phyloP scores from a whole-genome alignment of 2,888 invertebrate species.

The Rhodophaea formosa region DNA sequence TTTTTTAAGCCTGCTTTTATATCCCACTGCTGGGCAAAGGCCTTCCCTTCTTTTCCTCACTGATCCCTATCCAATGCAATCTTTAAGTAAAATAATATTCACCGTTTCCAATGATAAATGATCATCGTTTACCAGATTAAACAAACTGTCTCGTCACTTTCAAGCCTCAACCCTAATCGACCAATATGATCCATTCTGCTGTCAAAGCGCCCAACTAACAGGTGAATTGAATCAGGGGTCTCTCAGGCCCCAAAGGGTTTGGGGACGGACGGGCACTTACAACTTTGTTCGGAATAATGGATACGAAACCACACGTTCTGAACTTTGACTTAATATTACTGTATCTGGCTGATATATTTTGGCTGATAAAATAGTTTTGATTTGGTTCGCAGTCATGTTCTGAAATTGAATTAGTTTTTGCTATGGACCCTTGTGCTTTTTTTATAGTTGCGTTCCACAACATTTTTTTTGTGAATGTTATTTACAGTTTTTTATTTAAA shows the following conservation, averaged over 20 bases:
- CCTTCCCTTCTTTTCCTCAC: too few relatives aligned
- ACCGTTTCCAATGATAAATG: not conserved
- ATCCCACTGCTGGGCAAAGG: too few relatives aligned
- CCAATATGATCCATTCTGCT: slow-evolving; percentile 40
- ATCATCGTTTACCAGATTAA: slow-evolving; percentile 17
- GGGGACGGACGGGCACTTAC: slow-evolving; percentile 51
- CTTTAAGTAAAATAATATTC: too few relatives aligned
- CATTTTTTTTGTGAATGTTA: too few relatives aligned
- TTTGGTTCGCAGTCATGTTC: not conserved
- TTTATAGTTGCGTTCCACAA: too few relatives aligned
- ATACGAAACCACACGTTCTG: slow-evolving; percentile 55
- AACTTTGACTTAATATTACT: slow-evolving; percentile 45
- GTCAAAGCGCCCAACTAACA: slow-evolving; percentile 51
- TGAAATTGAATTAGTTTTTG: too few relatives aligned
- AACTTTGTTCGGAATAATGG: slow-evolving; percentile 72
- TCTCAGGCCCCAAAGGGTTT: slow-evolving; percentile 48
- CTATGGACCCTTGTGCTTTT: too few relatives aligned
- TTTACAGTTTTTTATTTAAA: too few relatives aligned
- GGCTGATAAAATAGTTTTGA: not conserved
- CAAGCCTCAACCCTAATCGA: slow-evolving; percentile 37
- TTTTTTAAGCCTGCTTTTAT: too few relatives aligned
- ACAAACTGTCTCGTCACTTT: slow-evolving; percentile 9
- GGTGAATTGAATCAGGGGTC: slow-evolving; percentile 66
- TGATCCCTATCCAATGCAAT: too few relatives aligned
- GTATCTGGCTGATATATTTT: slow-evolving; percentile 25